Conservation (phyloP, 2,888 invertebrate genomes). For the Ptilodon capucinus region DNA sequence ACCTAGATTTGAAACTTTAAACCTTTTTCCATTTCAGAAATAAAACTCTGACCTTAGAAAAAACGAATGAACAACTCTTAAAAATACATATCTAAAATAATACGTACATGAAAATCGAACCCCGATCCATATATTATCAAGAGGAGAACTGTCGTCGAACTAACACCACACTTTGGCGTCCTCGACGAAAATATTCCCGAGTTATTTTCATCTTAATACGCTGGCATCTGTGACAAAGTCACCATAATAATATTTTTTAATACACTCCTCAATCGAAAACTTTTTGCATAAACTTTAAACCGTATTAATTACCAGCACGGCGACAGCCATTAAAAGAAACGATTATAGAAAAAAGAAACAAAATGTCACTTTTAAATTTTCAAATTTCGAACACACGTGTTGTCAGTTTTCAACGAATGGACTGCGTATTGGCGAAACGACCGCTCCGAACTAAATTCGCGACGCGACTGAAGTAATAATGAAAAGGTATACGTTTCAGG, state of each 20-base stretch:
- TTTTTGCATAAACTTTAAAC: slow-evolving; percentile 24
- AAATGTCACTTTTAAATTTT: slow-evolving; percentile 34
- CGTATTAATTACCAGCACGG: slow-evolving; percentile 2
- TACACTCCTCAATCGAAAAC: slow-evolving; percentile 9
- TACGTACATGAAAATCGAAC: slow-evolving; percentile 1
- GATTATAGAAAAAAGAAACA: slow-evolving; percentile 6
- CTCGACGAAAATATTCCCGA: slow-evolving; percentile 51
- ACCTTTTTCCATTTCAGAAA: too few relatives aligned
- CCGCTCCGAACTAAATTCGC: slow-evolving; percentile 19
- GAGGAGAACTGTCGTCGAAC: slow-evolving; percentile 29
- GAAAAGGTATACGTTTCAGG: slow-evolving; percentile 40
- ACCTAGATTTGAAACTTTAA: too few relatives aligned
- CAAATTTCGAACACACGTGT: slow-evolving; percentile 33
- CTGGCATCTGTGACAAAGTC: slow-evolving; percentile 45
- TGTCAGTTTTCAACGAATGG: slow-evolving; percentile 10
- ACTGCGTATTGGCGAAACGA: slow-evolving; percentile 10
- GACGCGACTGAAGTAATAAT: slow-evolving; percentile 37
- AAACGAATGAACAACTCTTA: too few relatives aligned
- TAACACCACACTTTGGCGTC: slow-evolving; percentile 35
- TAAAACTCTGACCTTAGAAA: too few relatives aligned
- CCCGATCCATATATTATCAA: slow-evolving; percentile 34
- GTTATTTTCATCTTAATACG: slow-evolving; percentile 53
- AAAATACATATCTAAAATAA: background rate
- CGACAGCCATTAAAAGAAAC: slow-evolving; percentile 20
- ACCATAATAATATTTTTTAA: slow-evolving; percentile 19